Percentiles rank a stretch among this genome's conserved stretches.
Evolutionary conservation across 1,140 invertebrate species (phyloP).

Genomic region (Diorhabda sublineata): DNA sequence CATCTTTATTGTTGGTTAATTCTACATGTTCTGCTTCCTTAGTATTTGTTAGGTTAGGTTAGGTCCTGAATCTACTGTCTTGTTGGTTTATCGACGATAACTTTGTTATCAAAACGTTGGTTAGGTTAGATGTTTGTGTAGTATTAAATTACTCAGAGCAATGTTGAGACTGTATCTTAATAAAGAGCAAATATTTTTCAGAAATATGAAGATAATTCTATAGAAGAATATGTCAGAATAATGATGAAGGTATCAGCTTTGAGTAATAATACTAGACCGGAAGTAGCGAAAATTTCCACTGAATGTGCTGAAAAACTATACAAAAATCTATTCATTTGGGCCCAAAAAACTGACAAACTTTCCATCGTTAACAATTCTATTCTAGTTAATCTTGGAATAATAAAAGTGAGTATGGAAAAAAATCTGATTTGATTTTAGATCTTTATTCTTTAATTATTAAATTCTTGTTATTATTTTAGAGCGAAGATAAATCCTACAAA

Average conservation of each 20-base stretch:
- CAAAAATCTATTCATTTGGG: constrained; percentile 56
- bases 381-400: constrained; percentile 62
- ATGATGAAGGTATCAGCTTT: constrained; percentile 60
- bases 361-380: constrained; percentile 60
- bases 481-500: constrained; percentile 56
- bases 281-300: constrained; percentile 53
- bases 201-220: constrained; percentile 45
- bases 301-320: constrained; percentile 55
- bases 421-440: neutral
- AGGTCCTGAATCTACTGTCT: neutral
- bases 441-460: neutral
- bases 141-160: too few relatives aligned
- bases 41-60: too few relatives aligned
- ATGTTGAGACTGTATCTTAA: too few relatives aligned
- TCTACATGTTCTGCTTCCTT: too few relatives aligned
- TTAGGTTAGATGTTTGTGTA: too few relatives aligned
- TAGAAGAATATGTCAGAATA: constrained; percentile 50
- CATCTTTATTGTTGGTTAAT: too few relatives aligned
- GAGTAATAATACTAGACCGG: constrained; percentile 50
- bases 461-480: constrained; percentile 43
- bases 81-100: neutral
- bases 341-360: constrained; percentile 49
- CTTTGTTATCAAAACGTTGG: neutral
- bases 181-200: constrained; percentile 25
- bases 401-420: constrained; percentile 55